Evolutionary conservation across 2,888 invertebrate species (phyloP).

Genomic region (Pristionchus entomophagus): DNA sequence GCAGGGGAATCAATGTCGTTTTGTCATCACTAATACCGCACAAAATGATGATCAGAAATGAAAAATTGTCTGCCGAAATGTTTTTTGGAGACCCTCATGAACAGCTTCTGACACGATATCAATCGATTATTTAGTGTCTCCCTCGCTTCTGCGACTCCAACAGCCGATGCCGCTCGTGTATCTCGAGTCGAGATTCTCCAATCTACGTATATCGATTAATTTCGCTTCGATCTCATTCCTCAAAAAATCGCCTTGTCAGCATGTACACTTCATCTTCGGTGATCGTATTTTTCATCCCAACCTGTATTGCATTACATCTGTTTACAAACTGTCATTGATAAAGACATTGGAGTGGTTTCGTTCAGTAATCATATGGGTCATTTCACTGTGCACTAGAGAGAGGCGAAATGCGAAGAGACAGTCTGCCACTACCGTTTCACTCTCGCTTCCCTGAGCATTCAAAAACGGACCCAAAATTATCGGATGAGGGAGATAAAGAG

Average conservation of each 20-base stretch:
- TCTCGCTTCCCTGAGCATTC: background rate
- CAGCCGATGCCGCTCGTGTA: constrained; percentile 5
- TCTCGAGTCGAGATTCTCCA: constrained; percentile 43
- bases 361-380: too few species aligned
- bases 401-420: background rate
- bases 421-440: background rate
- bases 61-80: background rate
- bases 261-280: background rate
- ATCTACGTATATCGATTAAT: constrained; percentile 28
- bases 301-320: background rate
- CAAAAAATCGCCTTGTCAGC: background rate
- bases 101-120: background rate
- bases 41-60: too few species aligned
- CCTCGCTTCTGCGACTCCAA: constrained; percentile 9
- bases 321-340: too few species aligned
- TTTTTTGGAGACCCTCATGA: background rate
- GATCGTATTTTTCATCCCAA: background rate
- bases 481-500: background rate
- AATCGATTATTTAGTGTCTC: background rate
- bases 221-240: background rate
- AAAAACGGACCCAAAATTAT: background rate
- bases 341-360: too few species aligned
- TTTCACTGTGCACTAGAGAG: too few species aligned
- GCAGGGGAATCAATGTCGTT: too few species aligned
- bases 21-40: too few species aligned